Evolutionary conservation across 2,888 invertebrate species (phyloP), one percentile per base, ranked within the genome.

Genomic region (Anarsia innoxiella): DNA sequence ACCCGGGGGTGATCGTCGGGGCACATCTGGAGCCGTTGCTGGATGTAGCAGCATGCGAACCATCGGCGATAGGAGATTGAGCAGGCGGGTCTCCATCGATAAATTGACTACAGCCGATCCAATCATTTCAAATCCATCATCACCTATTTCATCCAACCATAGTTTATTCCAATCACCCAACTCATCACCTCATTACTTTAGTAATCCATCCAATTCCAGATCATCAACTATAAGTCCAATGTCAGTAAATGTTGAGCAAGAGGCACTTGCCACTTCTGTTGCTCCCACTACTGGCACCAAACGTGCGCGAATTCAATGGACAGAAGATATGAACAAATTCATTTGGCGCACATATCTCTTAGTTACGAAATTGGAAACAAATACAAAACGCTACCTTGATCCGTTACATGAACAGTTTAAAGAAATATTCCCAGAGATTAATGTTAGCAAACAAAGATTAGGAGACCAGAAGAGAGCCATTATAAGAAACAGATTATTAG

Each of bases 1-100:
- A 10, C 38, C 40, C 36, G 45, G 41, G 37, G 40, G 28, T 12
- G 30, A 35, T 35, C 40, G 40, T 32, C 36, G 40, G 36, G 42
- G 40, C 40, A 23, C 42, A 31, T 31, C 39, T 45, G 42, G 42
- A 42, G 45, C 42, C 32, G 39, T 10, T 27, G 45, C 45, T 42
- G 42, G 42, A 27, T 31, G 40, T 27, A 2, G 23, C 40, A 45
- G 42, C 25, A 39, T 41, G 42, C 45, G 42, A 33, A 16, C 38
- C 42, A 31, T 33, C 30, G 35, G 42, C 31, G 41, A 28, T 26
- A 37, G 16, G 37, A 37, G 14, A 29, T 29, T 39, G 14, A 30
- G 11, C 15, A 30, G 30, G 30, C 14, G 15, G 30, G 30, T 11
- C 14, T 2, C 3, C 9, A n/a, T 14, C 30, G 14, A 5, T n/a